Evolutionary conservation across 2,888 invertebrate species (phyloP), one percentile per base, ranked within the genome.

Genomic region (Acrocera orbiculus): DNA sequence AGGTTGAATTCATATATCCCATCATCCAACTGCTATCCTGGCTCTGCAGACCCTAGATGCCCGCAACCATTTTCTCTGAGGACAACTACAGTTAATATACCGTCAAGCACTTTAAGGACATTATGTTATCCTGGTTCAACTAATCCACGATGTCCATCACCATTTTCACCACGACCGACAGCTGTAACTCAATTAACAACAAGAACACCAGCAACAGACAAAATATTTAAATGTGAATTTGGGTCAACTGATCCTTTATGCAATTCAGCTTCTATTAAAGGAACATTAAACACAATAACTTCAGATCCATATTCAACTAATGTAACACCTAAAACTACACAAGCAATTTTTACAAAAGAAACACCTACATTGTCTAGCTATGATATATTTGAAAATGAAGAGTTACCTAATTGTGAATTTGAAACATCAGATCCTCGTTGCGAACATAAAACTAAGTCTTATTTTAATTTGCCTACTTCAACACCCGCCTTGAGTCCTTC

Each of bases 81-180:
- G 38, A 6, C 19, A 19, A 6, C 5, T 19, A 19, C 19, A 19
- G 10, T 22, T 10, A 17, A 19, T 2, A 30, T 20, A 27, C 41
- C 36, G 30, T 19, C 48, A 10, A 46, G 47, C 1, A 42, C 49
- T 11, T 41, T 3, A 37, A 43, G 1, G 11, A 10, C 11, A 4
- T 7, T 11, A 11, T 58, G 60, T 28, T 49, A 45, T 30, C 54
- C 30, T 22, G 56, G 39, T 42, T 56, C 47, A 41, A 49, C 5
- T 1, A 57, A 49, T 49, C 58, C 40, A 38, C 47, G 40, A 44
- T 61, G 54, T 9, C 53, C 53, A 0, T 48, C 45, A 3, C 43
- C 44, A 10, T 37, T 42, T 22, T 27, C 40, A 20, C 30, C 42
- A n/a, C 28, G 6, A 4, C 24, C 13, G 2, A 14, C 29, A 7